These are phyloP conservation scores for Ctena decussata DNA, from an alignment of 2,888 invertebrate genomes.

Conservation along the genomic window DNA sequence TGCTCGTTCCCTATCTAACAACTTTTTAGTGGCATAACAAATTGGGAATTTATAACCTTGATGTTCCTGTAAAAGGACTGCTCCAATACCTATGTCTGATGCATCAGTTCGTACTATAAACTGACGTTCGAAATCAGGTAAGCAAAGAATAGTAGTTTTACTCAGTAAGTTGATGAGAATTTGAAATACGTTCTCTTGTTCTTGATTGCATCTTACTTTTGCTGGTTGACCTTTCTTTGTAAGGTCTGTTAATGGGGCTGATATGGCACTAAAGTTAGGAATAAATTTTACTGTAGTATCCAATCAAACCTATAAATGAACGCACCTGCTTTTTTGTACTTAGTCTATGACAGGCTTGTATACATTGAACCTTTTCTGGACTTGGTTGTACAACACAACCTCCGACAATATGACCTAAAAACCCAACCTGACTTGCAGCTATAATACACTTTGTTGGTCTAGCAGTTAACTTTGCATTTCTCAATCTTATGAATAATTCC, in stretches of 20 bases:
- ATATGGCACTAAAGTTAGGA: conserved; percentile 50
- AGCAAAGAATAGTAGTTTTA: conserved; percentile 51
- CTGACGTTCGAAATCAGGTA: conserved; percentile 58
- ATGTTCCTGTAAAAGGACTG: conserved; percentile 63
- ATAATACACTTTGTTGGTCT: too few relatives aligned
- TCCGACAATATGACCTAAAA: too few relatives aligned
- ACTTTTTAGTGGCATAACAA: conserved; percentile 71
- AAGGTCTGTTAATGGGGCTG: conserved; percentile 54
- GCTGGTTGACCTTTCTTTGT: conserved; percentile 50
- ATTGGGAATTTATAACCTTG: conserved; percentile 59
- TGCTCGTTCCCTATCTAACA: conserved; percentile 58
- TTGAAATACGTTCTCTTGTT: conserved; percentile 10
- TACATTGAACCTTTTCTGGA: too few relatives aligned
- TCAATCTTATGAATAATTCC: too few relatives aligned
- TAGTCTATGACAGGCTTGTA: too few relatives aligned
- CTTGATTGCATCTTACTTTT: conserved; percentile 37
- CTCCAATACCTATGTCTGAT: conserved; percentile 68
- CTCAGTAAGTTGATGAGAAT: neutral
- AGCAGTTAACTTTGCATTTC: too few relatives aligned
- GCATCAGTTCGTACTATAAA: conserved; percentile 72
- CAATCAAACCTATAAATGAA: too few relatives aligned
- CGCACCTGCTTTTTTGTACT: too few relatives aligned
- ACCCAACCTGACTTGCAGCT: too few relatives aligned
- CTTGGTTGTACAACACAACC: too few relatives aligned
- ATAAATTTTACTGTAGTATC: too few relatives aligned